Conservation (phyloP, 2,113 vertebrate species). For the Petrocephalus zakoni region DNA sequence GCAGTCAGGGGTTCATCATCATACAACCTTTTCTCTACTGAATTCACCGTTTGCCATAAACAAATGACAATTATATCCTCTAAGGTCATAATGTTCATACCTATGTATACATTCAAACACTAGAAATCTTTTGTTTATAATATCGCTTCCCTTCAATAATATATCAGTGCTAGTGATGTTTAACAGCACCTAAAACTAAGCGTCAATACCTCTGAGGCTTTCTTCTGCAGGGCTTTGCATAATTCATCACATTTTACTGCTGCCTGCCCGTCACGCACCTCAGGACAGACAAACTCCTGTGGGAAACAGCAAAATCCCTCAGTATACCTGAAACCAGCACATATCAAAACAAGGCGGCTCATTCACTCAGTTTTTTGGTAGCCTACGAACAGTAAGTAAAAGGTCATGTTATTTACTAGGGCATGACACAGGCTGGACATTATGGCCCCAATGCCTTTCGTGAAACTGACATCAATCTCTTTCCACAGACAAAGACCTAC, state of each 20-base stretch:
- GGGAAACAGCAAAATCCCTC: background rate
- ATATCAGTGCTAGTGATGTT: background rate
- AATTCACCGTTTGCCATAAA: background rate
- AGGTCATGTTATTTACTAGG: background rate
- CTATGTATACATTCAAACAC: background rate
- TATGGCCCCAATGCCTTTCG: background rate
- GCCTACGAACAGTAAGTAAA: background rate
- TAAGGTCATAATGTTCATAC: background rate
- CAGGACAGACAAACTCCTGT: conserved; percentile 75
- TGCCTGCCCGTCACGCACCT: conserved; percentile 55
- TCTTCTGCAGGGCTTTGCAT: conserved; percentile 79
- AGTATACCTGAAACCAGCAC: background rate
- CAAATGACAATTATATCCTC: background rate
- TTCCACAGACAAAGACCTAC: background rate
- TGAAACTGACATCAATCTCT: background rate
- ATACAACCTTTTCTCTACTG: background rate
- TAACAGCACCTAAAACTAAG: background rate
- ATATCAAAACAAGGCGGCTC: background rate
- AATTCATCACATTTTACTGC: conserved; percentile 70
- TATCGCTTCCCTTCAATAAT: background rate
- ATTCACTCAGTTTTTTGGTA: background rate
- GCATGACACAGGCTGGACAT: background rate
- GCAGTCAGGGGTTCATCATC: background rate
- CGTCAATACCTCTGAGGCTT: conserved; percentile 71
- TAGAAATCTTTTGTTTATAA: background rate